Percentiles rank a stretch among this genome's conserved stretches.
Conservation (phyloP, 2,113 vertebrate genomes). For the Urocynchramus pylzowi region DNA sequence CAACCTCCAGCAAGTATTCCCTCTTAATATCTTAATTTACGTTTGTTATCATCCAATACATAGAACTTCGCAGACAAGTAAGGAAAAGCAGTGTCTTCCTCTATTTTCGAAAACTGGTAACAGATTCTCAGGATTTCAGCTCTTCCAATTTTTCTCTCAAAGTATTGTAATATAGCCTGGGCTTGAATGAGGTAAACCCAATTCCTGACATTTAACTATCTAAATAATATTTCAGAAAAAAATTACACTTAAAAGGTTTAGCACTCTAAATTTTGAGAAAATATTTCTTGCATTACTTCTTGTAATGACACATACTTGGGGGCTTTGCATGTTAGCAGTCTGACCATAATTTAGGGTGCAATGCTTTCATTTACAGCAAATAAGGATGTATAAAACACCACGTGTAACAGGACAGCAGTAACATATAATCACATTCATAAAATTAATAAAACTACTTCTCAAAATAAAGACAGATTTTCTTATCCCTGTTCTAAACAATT, state of each 20-base stretch:
- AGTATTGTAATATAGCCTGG: not conserved
- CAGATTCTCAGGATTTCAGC: not conserved
- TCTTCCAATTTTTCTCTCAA: not conserved
- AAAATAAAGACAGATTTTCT: not conserved
- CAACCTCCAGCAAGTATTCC: not conserved
- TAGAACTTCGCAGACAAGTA: not conserved
- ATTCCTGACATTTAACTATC: not conserved
- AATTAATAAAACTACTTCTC: not conserved
- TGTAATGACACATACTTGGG: not conserved
- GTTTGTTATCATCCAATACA: not conserved
- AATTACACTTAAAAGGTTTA: not conserved
- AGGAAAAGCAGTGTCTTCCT: not conserved
- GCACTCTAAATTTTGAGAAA: not conserved
- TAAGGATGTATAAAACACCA: not conserved
- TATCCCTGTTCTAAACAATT: not conserved
- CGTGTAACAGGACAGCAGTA: not conserved
- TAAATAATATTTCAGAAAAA: not conserved
- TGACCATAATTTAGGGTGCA: not conserved
- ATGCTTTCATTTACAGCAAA: not conserved
- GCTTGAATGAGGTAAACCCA: not conserved
- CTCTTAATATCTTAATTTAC: not conserved
- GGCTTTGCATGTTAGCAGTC: not conserved
- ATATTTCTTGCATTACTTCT: not conserved
- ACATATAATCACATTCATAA: not conserved
- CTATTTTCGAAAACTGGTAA: fast-evolving